Evolutionary conservation across 2,113 vertebrate genomes (phyloP).

Genomic region (Turdus rufiventris): DNA sequence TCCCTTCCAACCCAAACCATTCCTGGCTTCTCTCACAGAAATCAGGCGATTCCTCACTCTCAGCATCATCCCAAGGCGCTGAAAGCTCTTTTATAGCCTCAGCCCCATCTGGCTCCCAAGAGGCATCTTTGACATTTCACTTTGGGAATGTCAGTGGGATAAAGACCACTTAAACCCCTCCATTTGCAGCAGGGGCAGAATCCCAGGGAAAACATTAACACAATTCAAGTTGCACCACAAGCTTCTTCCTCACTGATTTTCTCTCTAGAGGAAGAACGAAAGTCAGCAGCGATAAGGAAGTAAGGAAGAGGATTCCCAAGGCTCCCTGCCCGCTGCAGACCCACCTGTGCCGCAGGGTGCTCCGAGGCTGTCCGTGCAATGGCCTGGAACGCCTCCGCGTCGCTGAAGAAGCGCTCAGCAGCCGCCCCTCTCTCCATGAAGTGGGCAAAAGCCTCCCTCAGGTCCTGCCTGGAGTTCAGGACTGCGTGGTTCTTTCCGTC

Average conservation of each 20-base stretch:
- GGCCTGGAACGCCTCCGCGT: conserved; percentile 77
- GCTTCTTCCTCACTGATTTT: background rate
- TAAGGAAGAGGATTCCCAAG: fast-evolving
- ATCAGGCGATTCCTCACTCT: background rate
- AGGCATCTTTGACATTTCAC: background rate
- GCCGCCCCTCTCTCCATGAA: conserved; percentile 90
- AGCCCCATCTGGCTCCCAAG: background rate
- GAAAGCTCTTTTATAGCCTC: background rate
- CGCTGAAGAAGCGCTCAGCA: conserved; percentile 92
- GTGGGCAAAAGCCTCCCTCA: conserved; percentile 86
- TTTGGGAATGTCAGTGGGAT: background rate
- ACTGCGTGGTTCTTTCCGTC: conserved; percentile 79
- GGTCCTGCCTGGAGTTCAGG: conserved; percentile 79
- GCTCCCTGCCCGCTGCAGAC: background rate
- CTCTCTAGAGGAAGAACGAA: fast-evolving
- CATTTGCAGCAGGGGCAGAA: background rate
- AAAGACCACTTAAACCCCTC: background rate
- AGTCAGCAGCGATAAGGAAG: fast-evolving
- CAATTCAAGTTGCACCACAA: background rate
- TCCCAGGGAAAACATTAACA: background rate
- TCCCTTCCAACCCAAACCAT: background rate
- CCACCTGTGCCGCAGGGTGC: conserved; percentile 87
- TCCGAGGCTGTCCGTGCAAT: conserved; percentile 82
- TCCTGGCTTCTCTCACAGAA: background rate
- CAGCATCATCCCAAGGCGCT: background rate